Base-by-base conservation (phyloP, 2,888 invertebrate genomes). In the Clostera curtula region DNA sequence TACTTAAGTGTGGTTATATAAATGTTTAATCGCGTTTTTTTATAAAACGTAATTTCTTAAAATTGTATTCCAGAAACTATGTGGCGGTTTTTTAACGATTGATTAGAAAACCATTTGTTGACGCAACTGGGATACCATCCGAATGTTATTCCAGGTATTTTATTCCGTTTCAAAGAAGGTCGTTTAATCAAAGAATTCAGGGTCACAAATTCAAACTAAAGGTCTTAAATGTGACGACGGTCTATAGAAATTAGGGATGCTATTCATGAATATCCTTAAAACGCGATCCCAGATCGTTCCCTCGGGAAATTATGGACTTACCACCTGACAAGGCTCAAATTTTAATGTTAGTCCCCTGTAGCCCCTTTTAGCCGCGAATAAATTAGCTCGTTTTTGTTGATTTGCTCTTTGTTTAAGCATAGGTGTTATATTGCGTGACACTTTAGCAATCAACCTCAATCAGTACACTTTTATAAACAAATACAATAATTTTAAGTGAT, bases 231-330 rank as follows among this genome's bases (percentile, higher is more conserved):
- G 54, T 58, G 58, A 61, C 49, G 49, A 44, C 50, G 49, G 55
- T 51, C 62, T 54, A 56, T 55, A 55, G 62, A 72, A 79, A 79
- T 82, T 80, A 75, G 71, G 68, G 60, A 57, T 69, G 50, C 60
- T 61, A 70, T 75, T 75, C 72, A 70, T 66, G 65, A 62, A 71
- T 69, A 74, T 77, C 82, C 76, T 82, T 79, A 76, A 80, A 82
- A 76, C 64, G 67, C 64, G 59, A 71, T 76, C 60, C 72, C 49
- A 65, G 59, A 82, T 80, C 67, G 76, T 68, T 63, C 82, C 72
- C 79, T 15, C 17, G 83, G 82, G 83, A 83, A 83, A 83, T 83
- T 82, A 83, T 77, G 79, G 77, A 77, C 82, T 83, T 80, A 79
- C 61, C 82, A 82, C 82, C 83, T 82, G 80, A 76, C 79, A 66